phyloP scores from a whole-genome alignment of 2,113 vertebrate genomes.

The Helogale parvula region DNA sequence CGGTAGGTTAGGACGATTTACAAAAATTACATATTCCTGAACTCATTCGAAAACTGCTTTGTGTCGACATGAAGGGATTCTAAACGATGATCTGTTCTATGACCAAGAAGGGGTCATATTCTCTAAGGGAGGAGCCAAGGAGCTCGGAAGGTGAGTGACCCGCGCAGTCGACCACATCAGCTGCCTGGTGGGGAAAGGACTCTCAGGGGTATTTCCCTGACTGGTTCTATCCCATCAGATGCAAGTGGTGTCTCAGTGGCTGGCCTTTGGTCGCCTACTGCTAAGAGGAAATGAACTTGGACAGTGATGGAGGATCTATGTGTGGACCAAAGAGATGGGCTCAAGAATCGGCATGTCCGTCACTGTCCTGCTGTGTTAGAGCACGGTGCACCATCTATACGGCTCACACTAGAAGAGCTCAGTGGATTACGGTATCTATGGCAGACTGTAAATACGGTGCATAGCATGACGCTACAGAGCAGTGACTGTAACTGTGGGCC shows the following conservation, averaged over 20 bases:
- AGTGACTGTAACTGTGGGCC: fast-evolving
- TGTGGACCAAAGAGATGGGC: neutral
- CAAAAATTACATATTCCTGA: neutral
- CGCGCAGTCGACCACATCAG: fast-evolving
- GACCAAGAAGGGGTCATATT: fast-evolving
- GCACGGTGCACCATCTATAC: fast-evolving
- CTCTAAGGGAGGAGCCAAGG: fast-evolving
- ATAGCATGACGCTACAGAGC: fast-evolving
- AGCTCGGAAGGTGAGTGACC: neutral
- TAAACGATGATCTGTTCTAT: fast-evolving
- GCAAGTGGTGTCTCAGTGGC: neutral
- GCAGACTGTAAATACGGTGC: fast-evolving
- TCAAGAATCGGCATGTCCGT: fast-evolving
- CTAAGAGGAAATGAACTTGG: neutral
- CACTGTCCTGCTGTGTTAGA: neutral
- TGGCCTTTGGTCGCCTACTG: neutral
- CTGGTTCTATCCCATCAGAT: neutral
- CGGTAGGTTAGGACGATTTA: neutral
- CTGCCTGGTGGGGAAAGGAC: neutral
- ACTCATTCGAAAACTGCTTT: neutral
- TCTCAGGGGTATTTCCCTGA: neutral
- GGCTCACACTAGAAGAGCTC: neutral
- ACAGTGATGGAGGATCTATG: neutral
- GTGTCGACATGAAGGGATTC: neutral
- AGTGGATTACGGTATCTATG: fast-evolving